phyloP scores from a whole-genome alignment of 2,888 invertebrate genomes.

The Cephonodes hylas region DNA sequence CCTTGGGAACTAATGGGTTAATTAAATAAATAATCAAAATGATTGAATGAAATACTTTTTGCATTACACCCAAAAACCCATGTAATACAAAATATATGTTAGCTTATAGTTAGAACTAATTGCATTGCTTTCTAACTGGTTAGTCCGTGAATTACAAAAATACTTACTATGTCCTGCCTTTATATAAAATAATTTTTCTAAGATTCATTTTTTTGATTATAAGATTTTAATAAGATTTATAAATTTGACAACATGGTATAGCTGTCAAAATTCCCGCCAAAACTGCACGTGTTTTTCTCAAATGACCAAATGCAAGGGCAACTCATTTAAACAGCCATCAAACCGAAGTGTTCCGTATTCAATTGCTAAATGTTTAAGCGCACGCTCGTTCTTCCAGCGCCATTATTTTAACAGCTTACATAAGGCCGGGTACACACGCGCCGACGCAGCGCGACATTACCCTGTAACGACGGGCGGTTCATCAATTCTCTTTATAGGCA shows the following conservation, averaged over 20 bases:
- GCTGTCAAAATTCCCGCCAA: neutral
- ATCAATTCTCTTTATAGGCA: slow-evolving; percentile 76
- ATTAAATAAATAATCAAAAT: neutral
- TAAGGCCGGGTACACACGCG: slow-evolving; percentile 40
- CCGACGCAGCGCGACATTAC: slow-evolving; percentile 40
- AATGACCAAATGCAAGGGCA: neutral
- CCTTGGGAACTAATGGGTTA: too few species aligned
- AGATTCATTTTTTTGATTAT: neutral
- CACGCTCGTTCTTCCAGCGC: neutral
- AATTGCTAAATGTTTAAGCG: slow-evolving; percentile 3
- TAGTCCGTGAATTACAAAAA: too few species aligned
- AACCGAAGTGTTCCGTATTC: neutral
- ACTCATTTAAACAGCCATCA: neutral
- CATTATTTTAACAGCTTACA: slow-evolving; percentile 1
- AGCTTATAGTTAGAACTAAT: too few species aligned
- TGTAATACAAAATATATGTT: too few species aligned
- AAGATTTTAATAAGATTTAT: neutral
- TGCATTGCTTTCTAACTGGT: too few species aligned
- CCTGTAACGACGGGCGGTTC: slow-evolving; percentile 39
- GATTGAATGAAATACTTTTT: too few species aligned
- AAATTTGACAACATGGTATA: neutral
- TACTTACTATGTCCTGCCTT: too few species aligned
- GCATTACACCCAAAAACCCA: too few species aligned
- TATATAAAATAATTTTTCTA: too few species aligned
- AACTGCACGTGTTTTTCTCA: neutral